Evolutionary conservation across 2,888 invertebrate species (phyloP).

Genomic region (Laothoe populi): DNA sequence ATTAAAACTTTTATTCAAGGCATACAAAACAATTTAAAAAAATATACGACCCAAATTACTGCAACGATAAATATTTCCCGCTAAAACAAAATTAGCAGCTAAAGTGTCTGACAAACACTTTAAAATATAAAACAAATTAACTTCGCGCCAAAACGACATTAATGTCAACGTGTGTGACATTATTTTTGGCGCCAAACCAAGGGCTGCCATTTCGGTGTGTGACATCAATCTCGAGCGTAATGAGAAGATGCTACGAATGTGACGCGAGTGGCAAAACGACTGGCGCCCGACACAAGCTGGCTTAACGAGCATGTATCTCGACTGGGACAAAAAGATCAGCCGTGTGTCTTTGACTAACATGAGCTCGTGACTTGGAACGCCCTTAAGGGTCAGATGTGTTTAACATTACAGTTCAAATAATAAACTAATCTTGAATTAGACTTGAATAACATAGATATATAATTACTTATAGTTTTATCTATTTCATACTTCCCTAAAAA

Average conservation of each 20-base stretch:
- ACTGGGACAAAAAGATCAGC: neutral
- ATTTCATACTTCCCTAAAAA: too few relatives aligned
- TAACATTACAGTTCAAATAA: too few relatives aligned
- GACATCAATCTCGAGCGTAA: conserved; percentile 61
- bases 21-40: neutral
- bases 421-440: too few relatives aligned
- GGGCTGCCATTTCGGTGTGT: conserved; percentile 46
- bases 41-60: neutral
- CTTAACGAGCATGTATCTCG: conserved; percentile 53
- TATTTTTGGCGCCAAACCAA: conserved; percentile 51
- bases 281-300: conserved; percentile 49
- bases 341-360: conserved; percentile 1
- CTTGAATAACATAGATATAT: too few relatives aligned
- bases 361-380: conserved; percentile 6
- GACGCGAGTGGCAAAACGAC: conserved; percentile 43
- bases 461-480: too few relatives aligned
- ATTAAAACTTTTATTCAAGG: neutral
- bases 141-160: conserved; percentile 28
- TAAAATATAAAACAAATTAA: conserved; percentile 24
- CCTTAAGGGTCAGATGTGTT: neutral
- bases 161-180: conserved; percentile 38
- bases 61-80: neutral
- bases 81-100: conserved; percentile 14
- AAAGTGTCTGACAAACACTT: conserved; percentile 22
- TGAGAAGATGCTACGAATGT: conserved; percentile 63